Base-by-base conservation (phyloP, 2,888 invertebrate genomes). In the Pristionchus mayeri region DNA sequence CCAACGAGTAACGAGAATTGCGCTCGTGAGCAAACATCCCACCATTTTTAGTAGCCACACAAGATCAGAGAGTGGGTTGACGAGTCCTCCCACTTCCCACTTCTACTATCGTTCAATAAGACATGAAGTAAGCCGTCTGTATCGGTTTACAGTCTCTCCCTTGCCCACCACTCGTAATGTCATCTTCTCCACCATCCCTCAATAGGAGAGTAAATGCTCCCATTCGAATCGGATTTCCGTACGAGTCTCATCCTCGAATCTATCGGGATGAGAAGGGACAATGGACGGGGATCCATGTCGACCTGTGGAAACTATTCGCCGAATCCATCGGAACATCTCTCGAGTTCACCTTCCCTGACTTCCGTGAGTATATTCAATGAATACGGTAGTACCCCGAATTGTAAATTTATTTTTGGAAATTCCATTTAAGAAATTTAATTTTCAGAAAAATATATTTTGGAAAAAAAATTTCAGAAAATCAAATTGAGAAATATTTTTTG, bases 401-500 rank as follows among this genome's bases (percentile, higher is more conserved):
- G n/a, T n/a, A n/a, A n/a, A n/a, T n/a, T n/a, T n/a, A n/a, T n/a
- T n/a, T n/a, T n/a, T n/a, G n/a, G n/a, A n/a, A n/a, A n/a, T n/a
- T n/a, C n/a, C n/a, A n/a, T n/a, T n/a, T n/a, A n/a, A n/a, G n/a
- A n/a, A n/a, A n/a, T n/a, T n/a, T n/a, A n/a, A n/a, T n/a, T n/a
- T n/a, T n/a, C n/a, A n/a, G n/a, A n/a, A n/a, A n/a, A n/a, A n/a
- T n/a, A n/a, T n/a, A n/a, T n/a, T n/a, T 37, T 84, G 27, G 0
- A 85, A 85, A 11, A 87, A 44, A 52, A 87, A 85, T 40, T 85
- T 85, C n/a, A n/a, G n/a, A n/a, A n/a, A n/a, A n/a, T n/a, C n/a
- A n/a, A n/a, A n/a, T n/a, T n/a, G n/a, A n/a, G n/a, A n/a, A n/a
- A n/a, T n/a, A n/a, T n/a, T n/a, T n/a, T n/a, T n/a, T n/a, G n/a